Base-by-base conservation (phyloP, 2,797 vertebrate genomes). In the Arnoldichthys spilopterus region DNA sequence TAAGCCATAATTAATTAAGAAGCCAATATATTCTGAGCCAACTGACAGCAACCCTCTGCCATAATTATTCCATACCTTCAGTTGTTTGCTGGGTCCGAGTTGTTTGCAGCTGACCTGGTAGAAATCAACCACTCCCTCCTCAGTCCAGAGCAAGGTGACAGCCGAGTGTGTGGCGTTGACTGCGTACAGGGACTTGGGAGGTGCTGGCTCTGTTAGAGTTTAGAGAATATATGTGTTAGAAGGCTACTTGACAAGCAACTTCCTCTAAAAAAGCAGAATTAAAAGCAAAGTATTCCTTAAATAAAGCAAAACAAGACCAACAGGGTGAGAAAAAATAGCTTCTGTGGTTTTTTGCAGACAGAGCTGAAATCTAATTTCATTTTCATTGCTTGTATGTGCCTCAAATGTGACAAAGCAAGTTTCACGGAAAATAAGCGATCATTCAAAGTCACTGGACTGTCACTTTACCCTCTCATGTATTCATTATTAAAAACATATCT, bases 101-200 rank as follows among this genome's bases (percentile, higher is more conserved):
- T 91, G 89, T 71, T 92, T 93, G 81, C 97, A 99, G 84, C 91
- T 82, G 34, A 99, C 93, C 90, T 97, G 94, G 79, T 96, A 98
- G 87, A 96, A 96, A 89, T 99, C 98, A 7, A 96, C 96, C 7
- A 98, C 92, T 12, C 98, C 98, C 16, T 98, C 96, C 88, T 97
- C 96, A 0, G 93, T 95, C 98, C 98, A 99, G 72, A 98, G 93
- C 87, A 99, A 90, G 2, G 96, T 98, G 82, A 98, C 94, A 0
- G 97, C 94, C 0, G 96, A 95, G 88, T 96, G 95, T 0, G 96
- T 98, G 83, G 95, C 92, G 81, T 99, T 99, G 77, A 99, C 94
- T 0, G 96, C 95, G 43, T 94, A 96, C 76, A 99, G 91, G 0
- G 95, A 94, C 82, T 93, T 94, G 5, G 97, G 96, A 67, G 98